These are phyloP conservation scores for Ischnus inquisitorius DNA, from an alignment of 2,888 invertebrate species.

Conservation along the genomic window DNA sequence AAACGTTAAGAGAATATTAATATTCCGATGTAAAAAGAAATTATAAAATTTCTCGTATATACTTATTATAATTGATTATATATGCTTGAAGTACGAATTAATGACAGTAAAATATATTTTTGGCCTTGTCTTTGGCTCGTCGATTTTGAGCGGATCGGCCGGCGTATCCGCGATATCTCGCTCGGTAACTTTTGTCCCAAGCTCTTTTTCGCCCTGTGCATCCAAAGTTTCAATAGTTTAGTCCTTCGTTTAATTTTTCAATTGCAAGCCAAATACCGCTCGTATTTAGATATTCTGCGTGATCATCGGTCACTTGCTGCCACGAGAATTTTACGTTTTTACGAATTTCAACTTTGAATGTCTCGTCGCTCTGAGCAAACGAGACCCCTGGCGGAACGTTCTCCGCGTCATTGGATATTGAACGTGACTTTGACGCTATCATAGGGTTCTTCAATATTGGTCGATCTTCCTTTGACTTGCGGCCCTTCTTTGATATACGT, in stretches of 20 bases:
- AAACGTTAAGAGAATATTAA: neutral
- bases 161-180: slow-evolving; percentile 8
- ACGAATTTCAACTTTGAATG: neutral
- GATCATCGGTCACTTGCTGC: slow-evolving; percentile 42
- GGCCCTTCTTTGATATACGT: slow-evolving; percentile 33
- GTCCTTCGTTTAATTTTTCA: too few species aligned
- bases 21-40: neutral
- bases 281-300: slow-evolving; percentile 39
- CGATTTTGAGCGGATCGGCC: neutral
- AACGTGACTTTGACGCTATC: neutral
- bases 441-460: neutral
- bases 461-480: slow-evolving; percentile 15
- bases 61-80: neutral
- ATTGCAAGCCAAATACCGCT: slow-evolving; percentile 31
- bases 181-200: neutral
- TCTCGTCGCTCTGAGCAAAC: neutral
- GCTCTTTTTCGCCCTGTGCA: neutral
- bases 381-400: neutral
- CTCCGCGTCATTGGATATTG: slow-evolving; percentile 37
- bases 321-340: slow-evolving; percentile 25
- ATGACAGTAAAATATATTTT: slow-evolving; percentile 8
- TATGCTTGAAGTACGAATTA: neutral
- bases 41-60: neutral
- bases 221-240: neutral
- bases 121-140: neutral